Evolutionary conservation across 2,113 vertebrate species (phyloP).

Genomic region (Todiramphus chloris): DNA sequence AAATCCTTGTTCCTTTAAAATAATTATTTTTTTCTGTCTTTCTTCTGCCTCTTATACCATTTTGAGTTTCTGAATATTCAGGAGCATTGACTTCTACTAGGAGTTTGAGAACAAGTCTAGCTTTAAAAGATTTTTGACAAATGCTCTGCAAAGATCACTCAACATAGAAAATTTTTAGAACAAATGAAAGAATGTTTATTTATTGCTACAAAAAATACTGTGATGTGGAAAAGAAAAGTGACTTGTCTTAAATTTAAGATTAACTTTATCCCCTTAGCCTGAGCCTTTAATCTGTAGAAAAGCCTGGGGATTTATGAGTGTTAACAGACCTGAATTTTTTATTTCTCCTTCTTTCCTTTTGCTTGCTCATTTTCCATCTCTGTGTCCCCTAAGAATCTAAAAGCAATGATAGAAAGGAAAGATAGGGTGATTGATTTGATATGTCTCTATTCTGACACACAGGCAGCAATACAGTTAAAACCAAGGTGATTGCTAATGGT

Average conservation of each 20-base stretch:
- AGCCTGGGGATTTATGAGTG: constrained; percentile 57
- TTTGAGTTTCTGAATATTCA: neutral
- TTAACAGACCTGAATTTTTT: constrained; percentile 63
- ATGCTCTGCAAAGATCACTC: neutral
- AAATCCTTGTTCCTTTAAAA: neutral
- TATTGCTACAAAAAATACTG: constrained; percentile 31
- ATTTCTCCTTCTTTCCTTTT: constrained; percentile 36
- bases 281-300: constrained; percentile 69
- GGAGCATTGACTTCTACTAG: neutral
- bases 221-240: constrained; percentile 39
- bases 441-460: constrained; percentile 23
- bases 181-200: constrained; percentile 10
- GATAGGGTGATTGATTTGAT: constrained; percentile 43
- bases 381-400: constrained; percentile 39
- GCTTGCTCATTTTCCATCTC: constrained; percentile 45
- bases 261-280: constrained; percentile 50
- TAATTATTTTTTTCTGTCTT: neutral
- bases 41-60: neutral
- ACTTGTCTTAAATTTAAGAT: constrained; percentile 63
- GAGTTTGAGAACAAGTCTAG: neutral
- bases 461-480: neutral
- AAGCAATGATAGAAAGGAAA: constrained; percentile 24
- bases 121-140: neutral
- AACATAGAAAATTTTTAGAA: neutral
- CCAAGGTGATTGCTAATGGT: neutral